Conservation (phyloP, 2,797 vertebrate species). For the Etheostoma nigrum region DNA sequence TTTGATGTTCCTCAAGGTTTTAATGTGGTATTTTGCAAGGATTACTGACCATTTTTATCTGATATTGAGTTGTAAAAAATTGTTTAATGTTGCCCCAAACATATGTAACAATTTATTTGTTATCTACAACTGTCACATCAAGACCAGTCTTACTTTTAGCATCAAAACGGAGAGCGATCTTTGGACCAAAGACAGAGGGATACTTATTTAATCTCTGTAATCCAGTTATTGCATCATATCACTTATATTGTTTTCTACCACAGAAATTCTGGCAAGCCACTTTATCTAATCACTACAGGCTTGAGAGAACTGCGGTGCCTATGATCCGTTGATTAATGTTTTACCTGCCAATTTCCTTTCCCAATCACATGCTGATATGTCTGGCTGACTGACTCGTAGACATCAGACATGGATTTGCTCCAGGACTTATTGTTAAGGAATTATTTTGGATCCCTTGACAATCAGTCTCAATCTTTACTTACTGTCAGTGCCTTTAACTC, state of each 20-base stretch:
- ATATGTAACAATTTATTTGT: too few relatives aligned
- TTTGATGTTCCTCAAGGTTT: too few relatives aligned
- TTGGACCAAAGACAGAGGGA: not conserved
- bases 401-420: slow-evolving; percentile 27
- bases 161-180: not conserved
- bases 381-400: not conserved
- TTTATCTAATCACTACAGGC: slow-evolving; percentile 41
- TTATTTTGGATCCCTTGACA: slow-evolving; percentile 9
- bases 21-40: too few relatives aligned
- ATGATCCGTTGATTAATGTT: slow-evolving; percentile 14
- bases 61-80: too few relatives aligned
- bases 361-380: slow-evolving; percentile 37
- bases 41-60: too few relatives aligned
- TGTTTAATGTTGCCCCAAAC: too few relatives aligned
- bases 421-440: slow-evolving; percentile 1
- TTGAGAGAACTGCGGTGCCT: slow-evolving; percentile 19
- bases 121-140: not conserved
- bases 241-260: not conserved
- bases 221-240: slow-evolving; percentile 18
- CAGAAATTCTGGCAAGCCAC: not conserved
- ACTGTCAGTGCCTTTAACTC: not conserved
- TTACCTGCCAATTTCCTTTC: slow-evolving; percentile 18
- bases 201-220: slow-evolving; percentile 8
- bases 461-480: not conserved
- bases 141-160: not conserved